Evolutionary conservation across 2,888 invertebrate genomes (phyloP).

Genomic region (Eutolmus rufibarbis): DNA sequence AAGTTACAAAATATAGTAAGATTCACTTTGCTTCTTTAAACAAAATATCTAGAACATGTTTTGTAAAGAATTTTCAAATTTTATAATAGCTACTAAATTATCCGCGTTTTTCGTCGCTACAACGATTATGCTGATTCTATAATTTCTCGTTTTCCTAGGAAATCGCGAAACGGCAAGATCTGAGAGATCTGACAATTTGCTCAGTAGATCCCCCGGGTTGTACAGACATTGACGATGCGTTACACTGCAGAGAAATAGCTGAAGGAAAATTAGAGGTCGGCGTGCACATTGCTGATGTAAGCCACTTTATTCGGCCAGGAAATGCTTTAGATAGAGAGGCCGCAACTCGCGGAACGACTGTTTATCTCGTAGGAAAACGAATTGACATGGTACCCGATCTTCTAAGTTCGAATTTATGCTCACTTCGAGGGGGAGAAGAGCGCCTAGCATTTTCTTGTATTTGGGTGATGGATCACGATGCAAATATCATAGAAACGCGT

Average conservation of each 20-base stretch:
- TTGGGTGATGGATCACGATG: slow-evolving; percentile 89
- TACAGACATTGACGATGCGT: slow-evolving; percentile 98
- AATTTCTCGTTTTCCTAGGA: slow-evolving; percentile 66
- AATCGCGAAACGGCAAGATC: slow-evolving; percentile 78
- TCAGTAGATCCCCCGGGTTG: slow-evolving; percentile 99
- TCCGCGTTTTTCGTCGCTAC: no score
- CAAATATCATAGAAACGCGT: slow-evolving; percentile 79
- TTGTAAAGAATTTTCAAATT: neutral
- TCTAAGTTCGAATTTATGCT: slow-evolving; percentile 95
- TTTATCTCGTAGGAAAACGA: slow-evolving; percentile 92
- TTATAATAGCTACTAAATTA: neutral
- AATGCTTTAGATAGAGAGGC: slow-evolving; percentile 94
- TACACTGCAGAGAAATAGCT: slow-evolving; percentile 82
- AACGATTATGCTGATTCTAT: neutral
- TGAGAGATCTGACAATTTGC: slow-evolving; percentile 86
- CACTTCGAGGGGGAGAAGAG: slow-evolving; percentile 87
- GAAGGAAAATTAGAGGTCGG: slow-evolving; percentile 85
- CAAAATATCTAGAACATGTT: no score
- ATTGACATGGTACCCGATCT: slow-evolving; percentile 91
- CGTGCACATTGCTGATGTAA: slow-evolving; percentile 98
- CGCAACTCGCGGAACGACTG: slow-evolving; percentile 91
- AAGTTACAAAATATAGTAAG: neutral
- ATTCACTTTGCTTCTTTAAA: neutral
- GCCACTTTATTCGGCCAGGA: slow-evolving; percentile 93
- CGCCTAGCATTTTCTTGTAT: slow-evolving; percentile 95